These are phyloP conservation scores for Helostoma temminkii DNA, from an alignment of 2,797 vertebrate species.

Conservation along the genomic window DNA sequence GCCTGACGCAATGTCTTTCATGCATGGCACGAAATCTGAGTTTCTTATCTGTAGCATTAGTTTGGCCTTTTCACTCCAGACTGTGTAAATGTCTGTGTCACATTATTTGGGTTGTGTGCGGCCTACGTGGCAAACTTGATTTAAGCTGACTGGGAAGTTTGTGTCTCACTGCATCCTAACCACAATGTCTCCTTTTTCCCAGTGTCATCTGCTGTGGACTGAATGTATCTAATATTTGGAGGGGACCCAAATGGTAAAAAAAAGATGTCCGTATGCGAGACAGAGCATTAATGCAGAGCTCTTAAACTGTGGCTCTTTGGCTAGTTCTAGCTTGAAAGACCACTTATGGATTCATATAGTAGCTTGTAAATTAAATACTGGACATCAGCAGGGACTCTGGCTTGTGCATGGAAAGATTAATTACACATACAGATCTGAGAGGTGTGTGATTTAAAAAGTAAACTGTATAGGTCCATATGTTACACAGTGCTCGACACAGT, in stretches of 20 bases:
- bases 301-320: not conserved
- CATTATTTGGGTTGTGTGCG: conserved; percentile 44
- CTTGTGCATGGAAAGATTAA: conserved; percentile 21
- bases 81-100: conserved; percentile 21
- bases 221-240: conserved; percentile 41
- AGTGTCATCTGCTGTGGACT: conserved; percentile 36
- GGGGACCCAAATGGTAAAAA: conserved; percentile 7
- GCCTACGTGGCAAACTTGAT: conserved; percentile 48
- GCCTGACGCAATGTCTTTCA: conserved; percentile 29
- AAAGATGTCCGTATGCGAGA: conserved; percentile 3
- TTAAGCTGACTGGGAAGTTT: conserved; percentile 56
- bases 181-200: conserved; percentile 51
- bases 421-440: conserved; percentile 11
- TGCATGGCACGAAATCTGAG: conserved; percentile 4
- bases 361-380: conserved; percentile 1
- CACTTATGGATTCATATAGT: not conserved
- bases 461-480: not conserved
- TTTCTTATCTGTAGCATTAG: conserved; percentile 41
- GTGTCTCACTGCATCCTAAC: conserved; percentile 52
- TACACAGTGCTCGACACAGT: conserved; percentile 7
- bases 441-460: conserved; percentile 13
- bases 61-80: conserved; percentile 31
- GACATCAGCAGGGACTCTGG: not conserved
- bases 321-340: not conserved
- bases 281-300: not conserved